Conservation (phyloP, 2,113 vertebrate species). For the Procapra przewalskii region DNA sequence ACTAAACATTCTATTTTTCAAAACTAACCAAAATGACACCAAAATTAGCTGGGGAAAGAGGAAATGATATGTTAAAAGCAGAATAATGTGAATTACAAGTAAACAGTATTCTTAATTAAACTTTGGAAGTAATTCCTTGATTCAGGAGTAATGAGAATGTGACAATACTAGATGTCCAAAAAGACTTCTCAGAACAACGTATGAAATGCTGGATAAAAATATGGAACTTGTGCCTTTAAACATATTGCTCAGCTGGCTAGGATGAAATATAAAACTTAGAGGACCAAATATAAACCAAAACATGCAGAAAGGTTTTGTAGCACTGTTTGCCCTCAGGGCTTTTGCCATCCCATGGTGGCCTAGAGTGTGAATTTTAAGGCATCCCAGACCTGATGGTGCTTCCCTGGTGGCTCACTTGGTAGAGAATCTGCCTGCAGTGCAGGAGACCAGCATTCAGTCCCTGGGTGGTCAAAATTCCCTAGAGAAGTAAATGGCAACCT, state of each 20-base stretch:
- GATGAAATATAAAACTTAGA: not conserved
- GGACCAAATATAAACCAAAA: not conserved
- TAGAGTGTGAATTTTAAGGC: not conserved
- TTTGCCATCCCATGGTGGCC: not conserved
- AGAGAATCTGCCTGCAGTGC: too few relatives aligned
- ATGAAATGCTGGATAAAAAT: not conserved
- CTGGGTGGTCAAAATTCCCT: not conserved
- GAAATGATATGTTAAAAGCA: not conserved
- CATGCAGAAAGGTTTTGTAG: not conserved
- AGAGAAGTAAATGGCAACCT: not conserved
- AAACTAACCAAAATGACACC: not conserved
- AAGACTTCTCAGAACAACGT: not conserved
- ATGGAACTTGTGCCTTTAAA: not conserved
- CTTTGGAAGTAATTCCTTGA: not conserved
- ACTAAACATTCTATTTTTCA: slow-evolving; percentile 6
- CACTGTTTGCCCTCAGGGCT: not conserved
- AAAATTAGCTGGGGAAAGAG: not conserved
- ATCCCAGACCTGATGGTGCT: not conserved
- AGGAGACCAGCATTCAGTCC: not conserved
- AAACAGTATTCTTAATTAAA: not conserved
- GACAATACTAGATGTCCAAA: not conserved
- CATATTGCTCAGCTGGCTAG: not conserved
- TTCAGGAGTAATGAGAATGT: not conserved
- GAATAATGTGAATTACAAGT: not conserved
- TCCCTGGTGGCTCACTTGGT: not conserved